Percentiles rank a stretch among this genome's conserved stretches.
Evolutionary conservation across 2,113 vertebrate genomes (phyloP).

Genomic region (Sebastes fasciatus): DNA sequence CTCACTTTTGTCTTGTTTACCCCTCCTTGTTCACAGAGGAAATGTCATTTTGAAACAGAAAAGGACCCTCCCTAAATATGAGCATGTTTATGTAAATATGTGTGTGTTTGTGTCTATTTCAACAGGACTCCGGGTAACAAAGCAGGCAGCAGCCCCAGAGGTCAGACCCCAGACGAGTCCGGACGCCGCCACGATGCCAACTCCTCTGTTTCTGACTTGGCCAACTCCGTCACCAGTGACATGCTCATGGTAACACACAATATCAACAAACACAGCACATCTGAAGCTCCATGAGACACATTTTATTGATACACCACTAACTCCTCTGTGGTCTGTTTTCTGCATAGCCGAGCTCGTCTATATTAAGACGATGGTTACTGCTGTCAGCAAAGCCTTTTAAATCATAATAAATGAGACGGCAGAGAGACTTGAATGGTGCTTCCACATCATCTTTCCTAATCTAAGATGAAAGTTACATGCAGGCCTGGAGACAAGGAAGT

Average conservation of each 20-base stretch:
- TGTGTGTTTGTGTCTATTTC: conserved; percentile 53
- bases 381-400: conserved; percentile 54
- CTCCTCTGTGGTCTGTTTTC: conserved; percentile 19
- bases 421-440: conserved; percentile 12
- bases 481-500: conserved; percentile 27
- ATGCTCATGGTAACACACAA: conserved; percentile 93
- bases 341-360: conserved; percentile 31
- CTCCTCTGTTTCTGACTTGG: conserved; percentile 95
- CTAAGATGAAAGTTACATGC: conserved; percentile 35
- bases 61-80: background rate
- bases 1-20: too few relatives aligned
- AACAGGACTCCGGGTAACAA: conserved; percentile 90
- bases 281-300: background rate
- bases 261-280: conserved; percentile 11
- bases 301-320: conserved; percentile 14
- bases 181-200: conserved; percentile 88
- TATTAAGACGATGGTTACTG: conserved; percentile 20
- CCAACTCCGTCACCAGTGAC: conserved; percentile 98
- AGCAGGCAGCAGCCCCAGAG: conserved; percentile 88
- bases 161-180: conserved; percentile 88
- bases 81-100: conserved; percentile 14
- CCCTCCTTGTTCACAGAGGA: background rate
- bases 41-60: background rate
- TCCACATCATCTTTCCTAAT: conserved; percentile 48
- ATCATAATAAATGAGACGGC: conserved; percentile 58